Percentiles rank a stretch among this genome's conserved stretches.
Evolutionary conservation across 2,797 vertebrate genomes (phyloP).

Genomic region (Caiman crocodilus): DNA sequence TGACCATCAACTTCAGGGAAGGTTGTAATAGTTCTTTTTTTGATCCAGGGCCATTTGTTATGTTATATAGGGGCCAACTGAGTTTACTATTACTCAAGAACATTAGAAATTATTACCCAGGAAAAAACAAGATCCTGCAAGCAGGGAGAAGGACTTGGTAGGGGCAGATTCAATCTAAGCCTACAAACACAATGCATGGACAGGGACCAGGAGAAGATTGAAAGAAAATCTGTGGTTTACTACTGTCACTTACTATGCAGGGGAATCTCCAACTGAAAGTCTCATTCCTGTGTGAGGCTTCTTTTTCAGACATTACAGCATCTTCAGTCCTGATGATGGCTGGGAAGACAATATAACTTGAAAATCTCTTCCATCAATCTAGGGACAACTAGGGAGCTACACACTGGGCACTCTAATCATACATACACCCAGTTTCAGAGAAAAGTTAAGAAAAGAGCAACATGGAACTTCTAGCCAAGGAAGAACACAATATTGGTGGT

Average conservation of each 20-base stretch:
- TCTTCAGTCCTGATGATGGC: accelerated
- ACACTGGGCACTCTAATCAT: not conserved
- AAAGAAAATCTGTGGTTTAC: not conserved
- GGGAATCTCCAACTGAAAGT: not conserved
- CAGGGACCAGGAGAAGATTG: not conserved
- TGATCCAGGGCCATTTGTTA: not conserved
- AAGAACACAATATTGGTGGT: not conserved
- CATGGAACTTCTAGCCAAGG: accelerated
- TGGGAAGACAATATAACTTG: not conserved
- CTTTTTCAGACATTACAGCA: not conserved
- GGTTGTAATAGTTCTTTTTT: not conserved
- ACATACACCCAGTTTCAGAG: not conserved
- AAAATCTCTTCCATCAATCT: not conserved
- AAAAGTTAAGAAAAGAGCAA: not conserved
- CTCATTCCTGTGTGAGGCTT: not conserved
- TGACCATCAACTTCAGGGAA: not conserved
- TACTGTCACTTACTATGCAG: accelerated
- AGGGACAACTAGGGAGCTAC: not conserved
- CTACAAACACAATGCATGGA: not conserved
- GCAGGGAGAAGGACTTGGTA: not conserved
- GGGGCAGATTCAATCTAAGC: not conserved
- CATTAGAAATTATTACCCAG: not conserved
- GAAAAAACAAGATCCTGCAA: not conserved
- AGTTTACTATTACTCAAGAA: not conserved
- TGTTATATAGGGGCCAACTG: not conserved